Conservation (phyloP, 2,888 invertebrate genomes). For the Charanyca ferruginea region DNA sequence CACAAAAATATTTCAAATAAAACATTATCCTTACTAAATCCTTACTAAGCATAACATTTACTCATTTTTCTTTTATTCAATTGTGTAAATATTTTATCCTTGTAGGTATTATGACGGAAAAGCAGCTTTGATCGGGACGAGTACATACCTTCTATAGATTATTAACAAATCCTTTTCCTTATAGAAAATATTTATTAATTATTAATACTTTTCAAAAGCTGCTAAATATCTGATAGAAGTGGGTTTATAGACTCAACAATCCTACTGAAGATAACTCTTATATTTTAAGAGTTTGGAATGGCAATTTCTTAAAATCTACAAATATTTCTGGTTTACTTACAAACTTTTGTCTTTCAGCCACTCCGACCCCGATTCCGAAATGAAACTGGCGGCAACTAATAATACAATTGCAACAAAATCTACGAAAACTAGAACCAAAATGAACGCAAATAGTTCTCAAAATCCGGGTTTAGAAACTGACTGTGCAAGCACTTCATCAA, state of each 20-base stretch:
- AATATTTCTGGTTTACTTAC: not conserved
- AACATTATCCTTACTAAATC: not conserved
- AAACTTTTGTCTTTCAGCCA: slow-evolving; percentile 62
- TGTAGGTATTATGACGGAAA: not conserved
- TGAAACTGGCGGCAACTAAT: slow-evolving; percentile 58
- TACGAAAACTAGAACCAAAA: slow-evolving; percentile 70
- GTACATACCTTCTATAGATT: not conserved
- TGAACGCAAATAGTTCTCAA: slow-evolving; percentile 70
- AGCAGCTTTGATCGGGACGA: not conserved
- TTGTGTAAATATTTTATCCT: not conserved
- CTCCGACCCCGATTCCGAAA: slow-evolving; percentile 63
- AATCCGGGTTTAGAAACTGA: slow-evolving; percentile 69
- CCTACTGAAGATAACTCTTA: not conserved
- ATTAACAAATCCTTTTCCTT: not conserved
- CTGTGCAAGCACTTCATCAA: slow-evolving; percentile 68
- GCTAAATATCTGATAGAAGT: not conserved
- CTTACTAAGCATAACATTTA: not conserved
- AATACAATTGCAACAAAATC: slow-evolving; percentile 58
- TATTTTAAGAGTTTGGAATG: too few relatives aligned
- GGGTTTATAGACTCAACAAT: too few relatives aligned
- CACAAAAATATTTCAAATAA: slow-evolving; percentile 11
- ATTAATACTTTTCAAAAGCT: not conserved
- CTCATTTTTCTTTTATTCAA: not conserved
- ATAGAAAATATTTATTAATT: not conserved
- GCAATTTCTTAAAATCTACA: not conserved